Evolutionary conservation across 2,888 invertebrate genomes (phyloP), one percentile per base, ranked within the genome.

Genomic region (Liodrosophila aerea): DNA sequence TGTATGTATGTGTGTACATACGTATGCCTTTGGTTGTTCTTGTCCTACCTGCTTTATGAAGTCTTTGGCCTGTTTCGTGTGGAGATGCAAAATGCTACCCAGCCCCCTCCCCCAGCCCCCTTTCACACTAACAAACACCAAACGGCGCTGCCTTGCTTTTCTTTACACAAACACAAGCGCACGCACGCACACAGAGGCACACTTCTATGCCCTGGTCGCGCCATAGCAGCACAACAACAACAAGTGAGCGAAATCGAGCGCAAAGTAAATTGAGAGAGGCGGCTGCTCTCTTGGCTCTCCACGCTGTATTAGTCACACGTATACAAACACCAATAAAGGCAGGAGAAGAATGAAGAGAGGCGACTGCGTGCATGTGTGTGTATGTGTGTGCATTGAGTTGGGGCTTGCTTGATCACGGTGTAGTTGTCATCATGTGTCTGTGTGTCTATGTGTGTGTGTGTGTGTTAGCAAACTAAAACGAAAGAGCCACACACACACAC

Each of bases 251-350:
- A 74, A 69, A 73, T 62, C 62, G 75, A 62, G 76, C 62, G 62
- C 71, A 70, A 74, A 75, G 72, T 71, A 71, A 73, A 70, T 62
- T 76, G 72, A 72, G 75, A 73, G 72, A 72, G 75, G 64, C 71
- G 29, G 29, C 29, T 1, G 15, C 36, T 3, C 22, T 2, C 22
- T 22, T 8, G 31, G 11, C 54, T 39, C 49, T 60, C 37, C 27
- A 46, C 66, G 41, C 65, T 70, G 66, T 63, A 70, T 70, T 74
- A 66, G 75, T 73, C 73, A 70, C 71, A 73, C 57, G 45, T n/a
- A 22, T 34, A 22, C 30, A 39, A 39, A 22, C 9, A 22, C 18
- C 22, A 7, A 8, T 9, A 40, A 31, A 64, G 39, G 47, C 46
- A 18, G 33, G 58, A 57, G 46, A 51, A 73, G 72, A 72, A 76